These are phyloP conservation scores for Pempheris klunzingeri DNA, from an alignment of 2,797 vertebrate genomes.

Conservation along the genomic window DNA sequence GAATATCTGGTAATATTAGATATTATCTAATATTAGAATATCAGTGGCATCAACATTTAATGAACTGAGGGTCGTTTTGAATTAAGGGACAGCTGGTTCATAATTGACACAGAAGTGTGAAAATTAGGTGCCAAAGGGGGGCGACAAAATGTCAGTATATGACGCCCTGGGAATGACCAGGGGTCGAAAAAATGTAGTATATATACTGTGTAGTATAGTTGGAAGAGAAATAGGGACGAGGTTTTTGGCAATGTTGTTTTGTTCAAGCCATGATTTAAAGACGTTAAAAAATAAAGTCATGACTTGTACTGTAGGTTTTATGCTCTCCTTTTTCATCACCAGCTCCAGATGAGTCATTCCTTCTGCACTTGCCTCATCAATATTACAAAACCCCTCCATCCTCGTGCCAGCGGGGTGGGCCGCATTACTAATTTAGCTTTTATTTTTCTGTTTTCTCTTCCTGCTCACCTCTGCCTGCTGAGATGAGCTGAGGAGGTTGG, in stretches of 20 bases:
- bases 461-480: conserved; percentile 48
- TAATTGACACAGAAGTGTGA: no score
- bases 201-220: no score
- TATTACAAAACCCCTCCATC: conserved; percentile 79
- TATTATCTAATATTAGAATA: no score
- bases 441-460: conserved; percentile 77
- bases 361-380: conserved; percentile 81
- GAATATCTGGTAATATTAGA: no score
- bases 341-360: conserved; percentile 76
- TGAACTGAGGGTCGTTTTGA: no score
- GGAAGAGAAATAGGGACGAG: not conserved
- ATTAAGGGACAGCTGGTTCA: no score
- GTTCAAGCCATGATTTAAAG: not conserved
- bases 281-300: conserved; percentile 3
- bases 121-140: no score
- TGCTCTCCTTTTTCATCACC: conserved; percentile 43
- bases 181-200: no score
- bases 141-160: no score
- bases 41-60: no score
- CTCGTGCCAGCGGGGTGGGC: conserved; percentile 63
- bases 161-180: no score
- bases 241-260: not conserved
- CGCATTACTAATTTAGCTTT: conserved; percentile 85
- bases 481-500: conserved; percentile 22
- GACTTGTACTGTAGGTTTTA: conserved; percentile 32